Evolutionary conservation across 64 coral and sea anemone genomes (phyloP).

Genomic region (Montipora cactus): DNA sequence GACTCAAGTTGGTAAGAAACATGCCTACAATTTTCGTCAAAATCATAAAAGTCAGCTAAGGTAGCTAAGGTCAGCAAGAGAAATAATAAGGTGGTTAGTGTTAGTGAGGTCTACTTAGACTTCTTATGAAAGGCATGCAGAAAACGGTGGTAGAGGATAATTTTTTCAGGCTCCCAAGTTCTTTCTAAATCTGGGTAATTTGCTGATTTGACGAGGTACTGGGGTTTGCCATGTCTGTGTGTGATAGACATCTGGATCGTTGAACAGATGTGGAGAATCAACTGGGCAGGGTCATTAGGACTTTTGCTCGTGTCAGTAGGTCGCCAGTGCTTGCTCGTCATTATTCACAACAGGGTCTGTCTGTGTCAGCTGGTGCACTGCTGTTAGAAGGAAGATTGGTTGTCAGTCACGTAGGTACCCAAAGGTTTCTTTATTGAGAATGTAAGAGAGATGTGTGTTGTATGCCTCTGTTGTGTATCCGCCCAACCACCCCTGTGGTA

Average conservation of each 20-base stretch:
- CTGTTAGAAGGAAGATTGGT: neutral
- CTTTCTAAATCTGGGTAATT: neutral
- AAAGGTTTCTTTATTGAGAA: too few relatives aligned
- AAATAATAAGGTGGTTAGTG: too few relatives aligned
- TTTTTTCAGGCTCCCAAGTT: slow-evolving; percentile 54
- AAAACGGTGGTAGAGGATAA: neutral
- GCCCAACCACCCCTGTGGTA: too few relatives aligned
- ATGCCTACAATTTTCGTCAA: too few relatives aligned
- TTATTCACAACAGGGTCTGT: neutral
- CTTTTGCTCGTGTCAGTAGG: too few relatives aligned
- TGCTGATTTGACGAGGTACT: slow-evolving; percentile 41
- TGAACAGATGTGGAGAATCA: neutral
- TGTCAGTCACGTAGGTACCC: too few relatives aligned
- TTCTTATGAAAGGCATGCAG: neutral
- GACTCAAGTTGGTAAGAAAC: too few relatives aligned
- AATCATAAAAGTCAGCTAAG: too few relatives aligned
- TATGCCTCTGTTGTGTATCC: too few relatives aligned
- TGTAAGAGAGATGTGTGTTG: too few relatives aligned
- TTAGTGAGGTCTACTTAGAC: neutral
- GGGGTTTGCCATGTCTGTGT: neutral
- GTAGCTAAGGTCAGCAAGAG: too few relatives aligned
- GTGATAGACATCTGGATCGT: neutral
- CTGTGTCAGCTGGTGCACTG: neutral
- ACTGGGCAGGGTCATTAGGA: neutral
- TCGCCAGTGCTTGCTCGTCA: neutral